Base-by-base conservation (phyloP, 2,888 invertebrate species). In the Tinea trinotella region DNA sequence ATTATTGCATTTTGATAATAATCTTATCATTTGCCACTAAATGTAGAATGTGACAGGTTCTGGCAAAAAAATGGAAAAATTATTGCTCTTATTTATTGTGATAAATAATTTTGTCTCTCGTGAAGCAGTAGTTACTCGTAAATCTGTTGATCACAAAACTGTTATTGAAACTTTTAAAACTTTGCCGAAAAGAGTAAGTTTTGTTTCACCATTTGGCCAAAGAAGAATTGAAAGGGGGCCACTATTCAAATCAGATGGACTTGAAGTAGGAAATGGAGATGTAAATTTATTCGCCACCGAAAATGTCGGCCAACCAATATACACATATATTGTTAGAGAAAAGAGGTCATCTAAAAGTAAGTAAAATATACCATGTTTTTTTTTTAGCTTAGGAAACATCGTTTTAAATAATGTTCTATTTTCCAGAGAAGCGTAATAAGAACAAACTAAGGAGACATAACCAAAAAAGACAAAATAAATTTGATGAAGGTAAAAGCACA, bases 131-230 rank as follows among this genome's bases (percentile, higher is more conserved):
- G 70, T 58, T 46, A n/a, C n/a, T n/a, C n/a, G n/a, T n/a, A n/a
- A n/a, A n/a, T n/a, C n/a, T n/a, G n/a, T 73, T 0, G 54, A 71
- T 10, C 78, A 82, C 10, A 61, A 70, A n/a, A 78, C 73, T 53
- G 83, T 75, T 40, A 61, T 77, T 0, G 59, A 83, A 0, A 83
- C 40, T 79, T 48, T 81, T 78, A 60, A 74, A 78, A 0, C 59
- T 79, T 0, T 83, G 82, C 83, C 10, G 71, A 0, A 62, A 65
- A 0, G 66, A 60, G 55, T 64, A 64, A 1, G 44, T 56, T 0
- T 58, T 60, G 0, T 65, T 0, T 64, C 62, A 13, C 10, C 61
- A 0, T 59, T 57, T 0, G 67, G 66, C 0, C 70, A 64, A 9
- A 54, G 59, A 0, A 62, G 56, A 0, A 15, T 58, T 24, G 24